Evolutionary conservation across 2,797 vertebrate species (phyloP).

Genomic region (Rhincodon typus): DNA sequence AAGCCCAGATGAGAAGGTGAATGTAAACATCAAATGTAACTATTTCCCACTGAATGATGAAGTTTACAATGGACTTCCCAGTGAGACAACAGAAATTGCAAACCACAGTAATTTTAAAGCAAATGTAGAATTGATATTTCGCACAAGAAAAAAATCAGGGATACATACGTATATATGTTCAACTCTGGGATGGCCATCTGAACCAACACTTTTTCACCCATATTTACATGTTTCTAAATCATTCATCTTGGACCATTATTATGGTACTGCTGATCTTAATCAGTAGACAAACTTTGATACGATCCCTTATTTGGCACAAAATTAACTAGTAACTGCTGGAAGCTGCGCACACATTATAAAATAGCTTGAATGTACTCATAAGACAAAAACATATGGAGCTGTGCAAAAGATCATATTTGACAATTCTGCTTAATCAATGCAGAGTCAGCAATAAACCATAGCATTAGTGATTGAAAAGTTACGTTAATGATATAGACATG

Average conservation of each 20-base stretch:
- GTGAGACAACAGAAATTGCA: background rate
- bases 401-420: background rate
- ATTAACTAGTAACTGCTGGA: background rate
- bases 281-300: background rate
- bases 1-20: background rate
- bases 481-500: background rate
- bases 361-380: background rate
- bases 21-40: background rate
- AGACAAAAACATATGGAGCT: background rate
- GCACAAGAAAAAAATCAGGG: background rate
- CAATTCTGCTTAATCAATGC: slow-evolving; percentile 4
- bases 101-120: background rate
- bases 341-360: background rate
- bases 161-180: background rate
- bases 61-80: background rate
- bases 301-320: background rate
- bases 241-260: background rate
- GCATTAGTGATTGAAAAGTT: background rate
- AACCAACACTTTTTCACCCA: background rate
- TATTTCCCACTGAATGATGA: background rate
- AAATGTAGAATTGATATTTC: background rate
- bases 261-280: background rate
- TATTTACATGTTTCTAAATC: background rate
- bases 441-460: background rate
- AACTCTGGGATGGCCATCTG: background rate